Evolutionary conservation across 1,140 invertebrate species (phyloP), one percentile per base, ranked within the genome.

Genomic region (Archivesica marissinica): DNA sequence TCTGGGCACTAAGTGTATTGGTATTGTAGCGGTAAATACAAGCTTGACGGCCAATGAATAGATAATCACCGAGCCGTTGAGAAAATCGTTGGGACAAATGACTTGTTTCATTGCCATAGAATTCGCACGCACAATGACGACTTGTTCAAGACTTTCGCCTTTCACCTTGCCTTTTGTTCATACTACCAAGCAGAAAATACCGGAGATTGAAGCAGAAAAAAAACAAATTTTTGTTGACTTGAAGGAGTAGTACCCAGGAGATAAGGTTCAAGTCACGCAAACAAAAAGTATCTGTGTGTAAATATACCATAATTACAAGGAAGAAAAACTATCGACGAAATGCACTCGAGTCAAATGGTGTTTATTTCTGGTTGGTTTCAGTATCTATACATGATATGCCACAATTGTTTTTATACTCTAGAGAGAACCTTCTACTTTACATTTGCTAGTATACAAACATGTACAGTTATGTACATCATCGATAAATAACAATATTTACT

Each of bases 111-210:
- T 56, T 79, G 47, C 38, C 13, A 23, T 30, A 44, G 54, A 66
- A 50, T 79, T 79, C 35, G 38, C 35, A 6, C 17, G 23, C 30
- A 81, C 78, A 81, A 70, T 28, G 30, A 6, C 23, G 20, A 25
- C 78, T 70, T 81, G 78, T 81, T 70, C 33, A 44, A 52, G 47
- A 81, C 78, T 81, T 81, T 81, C 78, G 28, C 64, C 78, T 54
- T 11, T 81, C 61, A 81, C 41, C 33, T 35, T 15, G 17, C 2
- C 28, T 33, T 47, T 81, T 81, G 78, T 70, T 50, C 25, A 39
- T 41, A 81, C 52, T 38, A 64, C 23, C 20, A 44, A 70, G 66
- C 66, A 25, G 17, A 70, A 70, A 70, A 70, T 72, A 72, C 41
- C 28, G 30, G 39, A 17, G 52, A 76, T 6, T 56, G 56, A 56